A percentile compares a stretch with the other conserved stretches of the same genome.
Evolutionary conservation across 2,888 invertebrate genomes (phyloP).

Genomic region (Lottia gigantea): DNA sequence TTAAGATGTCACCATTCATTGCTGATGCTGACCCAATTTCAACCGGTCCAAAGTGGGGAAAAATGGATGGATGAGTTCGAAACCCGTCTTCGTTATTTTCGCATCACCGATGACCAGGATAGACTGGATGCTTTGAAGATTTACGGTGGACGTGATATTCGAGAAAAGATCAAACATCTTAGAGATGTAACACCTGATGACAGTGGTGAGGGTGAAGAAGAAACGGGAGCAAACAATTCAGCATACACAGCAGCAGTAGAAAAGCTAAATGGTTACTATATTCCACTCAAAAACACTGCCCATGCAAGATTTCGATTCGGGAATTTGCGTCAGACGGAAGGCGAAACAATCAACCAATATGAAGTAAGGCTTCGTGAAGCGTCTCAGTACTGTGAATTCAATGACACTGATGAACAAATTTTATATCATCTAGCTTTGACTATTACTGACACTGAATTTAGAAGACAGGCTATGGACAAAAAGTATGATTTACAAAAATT

Average conservation of each 20-base stretch:
- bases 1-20: neutral
- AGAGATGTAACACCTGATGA: neutral
- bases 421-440: constrained; percentile 1
- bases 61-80: constrained; percentile 2
- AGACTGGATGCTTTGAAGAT: neutral
- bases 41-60: neutral
- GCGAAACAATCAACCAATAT: neutral
- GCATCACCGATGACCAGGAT: neutral
- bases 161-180: neutral
- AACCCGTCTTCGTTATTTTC: constrained; percentile 1
- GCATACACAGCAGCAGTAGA: neutral
- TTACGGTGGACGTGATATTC: neutral
- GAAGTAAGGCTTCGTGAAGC: neutral
- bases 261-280: neutral
- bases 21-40: constrained; percentile 4
- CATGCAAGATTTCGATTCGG: neutral
- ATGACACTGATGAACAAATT: neutral
- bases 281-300: neutral
- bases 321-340: neutral
- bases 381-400: neutral
- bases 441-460: neutral
- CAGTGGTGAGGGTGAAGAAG: neutral
- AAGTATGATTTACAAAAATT: neutral
- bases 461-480: neutral
- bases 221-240: neutral